Conservation (phyloP, 2,888 invertebrate genomes). For the Cyclophora punctaria region DNA sequence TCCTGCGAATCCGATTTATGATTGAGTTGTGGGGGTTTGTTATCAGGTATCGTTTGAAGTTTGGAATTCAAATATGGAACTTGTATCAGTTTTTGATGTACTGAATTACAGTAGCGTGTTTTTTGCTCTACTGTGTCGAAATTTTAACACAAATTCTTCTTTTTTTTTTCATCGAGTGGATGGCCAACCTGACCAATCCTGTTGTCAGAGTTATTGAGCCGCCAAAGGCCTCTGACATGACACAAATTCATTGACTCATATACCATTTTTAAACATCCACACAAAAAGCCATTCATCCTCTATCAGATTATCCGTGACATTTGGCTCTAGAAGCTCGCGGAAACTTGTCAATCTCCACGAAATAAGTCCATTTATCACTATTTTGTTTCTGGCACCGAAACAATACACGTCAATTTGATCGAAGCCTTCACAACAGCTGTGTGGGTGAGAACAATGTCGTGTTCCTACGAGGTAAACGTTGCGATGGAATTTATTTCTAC, state of each 20-base stretch:
- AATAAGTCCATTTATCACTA: constrained; percentile 38
- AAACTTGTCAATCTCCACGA: constrained; percentile 33
- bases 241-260: too few relatives aligned
- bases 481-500: too few relatives aligned
- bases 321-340: constrained; percentile 11
- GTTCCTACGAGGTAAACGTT: constrained; percentile 6
- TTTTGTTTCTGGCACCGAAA: constrained; percentile 14
- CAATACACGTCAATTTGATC: constrained; percentile 20
- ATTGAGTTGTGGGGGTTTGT: not conserved
- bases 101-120: too few relatives aligned
- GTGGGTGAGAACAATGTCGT: constrained; percentile 18
- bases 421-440: constrained; percentile 11
- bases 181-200: too few relatives aligned
- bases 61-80: too few relatives aligned
- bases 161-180: too few relatives aligned
- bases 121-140: too few relatives aligned
- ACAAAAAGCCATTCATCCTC: constrained; percentile 8
- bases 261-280: not conserved
- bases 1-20: constrained; percentile 1
- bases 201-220: too few relatives aligned
- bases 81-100: too few relatives aligned
- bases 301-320: constrained; percentile 11
- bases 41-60: not conserved
- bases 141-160: too few relatives aligned
- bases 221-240: too few relatives aligned